phyloP scores from a whole-genome alignment of 1,140 invertebrate species.

The Magallana ariakensis region DNA sequence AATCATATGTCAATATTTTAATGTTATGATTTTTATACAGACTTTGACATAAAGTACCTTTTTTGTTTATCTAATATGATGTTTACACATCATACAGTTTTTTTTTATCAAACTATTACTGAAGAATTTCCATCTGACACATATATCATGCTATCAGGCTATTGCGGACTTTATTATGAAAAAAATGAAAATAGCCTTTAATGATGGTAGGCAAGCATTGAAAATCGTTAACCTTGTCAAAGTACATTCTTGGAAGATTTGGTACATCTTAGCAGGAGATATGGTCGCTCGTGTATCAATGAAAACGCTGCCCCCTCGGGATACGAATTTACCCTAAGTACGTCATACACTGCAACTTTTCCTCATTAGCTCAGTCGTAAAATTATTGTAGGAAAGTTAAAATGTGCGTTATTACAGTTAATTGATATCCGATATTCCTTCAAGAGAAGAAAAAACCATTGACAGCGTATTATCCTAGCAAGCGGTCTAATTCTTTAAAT shows the following conservation, averaged over 20 bases:
- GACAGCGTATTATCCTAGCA: constrained; percentile 35
- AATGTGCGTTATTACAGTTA: constrained; percentile 33
- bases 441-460: constrained; percentile 34
- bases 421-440: constrained; percentile 34
- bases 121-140: not conserved
- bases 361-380: constrained; percentile 23
- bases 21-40: no score
- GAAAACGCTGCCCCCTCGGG: not conserved
- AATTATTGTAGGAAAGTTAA: constrained; percentile 35
- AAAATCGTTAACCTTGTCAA: constrained; percentile 36
- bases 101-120: not conserved
- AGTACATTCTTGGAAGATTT: constrained; percentile 36
- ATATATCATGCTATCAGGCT: constrained; percentile 15
- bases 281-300: constrained; percentile 7
- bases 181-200: constrained; percentile 25
- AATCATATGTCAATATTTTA: no score
- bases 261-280: constrained; percentile 37
- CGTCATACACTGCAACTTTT: constrained; percentile 27
- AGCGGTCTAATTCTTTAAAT: constrained; percentile 37
- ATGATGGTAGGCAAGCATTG: not conserved
- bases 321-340: constrained; percentile 8
- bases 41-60: no score
- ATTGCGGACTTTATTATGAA: constrained; percentile 12
- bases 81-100: no score
- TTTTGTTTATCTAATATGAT: no score